phyloP scores from a whole-genome alignment of 2,888 invertebrate genomes.

The Galeruca laticollis region DNA sequence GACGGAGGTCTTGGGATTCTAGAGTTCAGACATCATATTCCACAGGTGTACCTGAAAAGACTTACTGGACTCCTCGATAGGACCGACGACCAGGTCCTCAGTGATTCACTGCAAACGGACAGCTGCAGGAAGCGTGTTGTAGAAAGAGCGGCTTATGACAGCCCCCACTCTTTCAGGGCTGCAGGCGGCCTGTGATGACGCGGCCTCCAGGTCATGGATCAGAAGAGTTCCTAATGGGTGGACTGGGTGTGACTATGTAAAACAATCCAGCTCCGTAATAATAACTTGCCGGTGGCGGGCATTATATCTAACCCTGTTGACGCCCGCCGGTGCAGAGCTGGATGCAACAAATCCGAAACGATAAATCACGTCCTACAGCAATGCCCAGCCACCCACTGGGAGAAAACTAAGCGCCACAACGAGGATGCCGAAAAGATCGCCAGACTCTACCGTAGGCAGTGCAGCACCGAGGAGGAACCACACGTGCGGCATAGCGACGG shows the following conservation, averaged over 20 bases:
- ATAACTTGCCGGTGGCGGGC: slow-evolving; percentile 37
- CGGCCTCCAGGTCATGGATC: no score
- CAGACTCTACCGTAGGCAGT: slow-evolving; percentile 12
- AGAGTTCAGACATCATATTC: no score
- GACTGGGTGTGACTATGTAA: slow-evolving; percentile 35
- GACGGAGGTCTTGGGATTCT: slow-evolving; percentile 55
- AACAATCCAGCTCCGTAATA: slow-evolving; percentile 39
- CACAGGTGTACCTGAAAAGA: slow-evolving; percentile 39
- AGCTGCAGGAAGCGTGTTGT: background rate
- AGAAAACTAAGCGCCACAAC: slow-evolving; percentile 40
- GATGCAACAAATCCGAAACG: slow-evolving; percentile 27
- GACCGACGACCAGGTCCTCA: slow-evolving; percentile 33
- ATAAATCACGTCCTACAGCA: slow-evolving; percentile 40
- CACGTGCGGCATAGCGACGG: slow-evolving; percentile 47
- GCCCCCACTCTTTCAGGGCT: no score
- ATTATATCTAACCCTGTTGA: slow-evolving; percentile 29
- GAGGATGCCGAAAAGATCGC: slow-evolving; percentile 29
- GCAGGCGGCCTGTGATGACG: no score
- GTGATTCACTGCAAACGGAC: slow-evolving; percentile 32
- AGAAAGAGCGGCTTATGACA: slow-evolving; percentile 3
- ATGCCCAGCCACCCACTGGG: slow-evolving; percentile 42
- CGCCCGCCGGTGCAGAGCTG: slow-evolving; percentile 12
- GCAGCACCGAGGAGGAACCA: slow-evolving; percentile 47
- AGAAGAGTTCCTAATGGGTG: no score
- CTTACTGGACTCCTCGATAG: slow-evolving; percentile 24